Base-by-base conservation (phyloP, 2,888 invertebrate genomes). In the Silvanus unidentatus region DNA sequence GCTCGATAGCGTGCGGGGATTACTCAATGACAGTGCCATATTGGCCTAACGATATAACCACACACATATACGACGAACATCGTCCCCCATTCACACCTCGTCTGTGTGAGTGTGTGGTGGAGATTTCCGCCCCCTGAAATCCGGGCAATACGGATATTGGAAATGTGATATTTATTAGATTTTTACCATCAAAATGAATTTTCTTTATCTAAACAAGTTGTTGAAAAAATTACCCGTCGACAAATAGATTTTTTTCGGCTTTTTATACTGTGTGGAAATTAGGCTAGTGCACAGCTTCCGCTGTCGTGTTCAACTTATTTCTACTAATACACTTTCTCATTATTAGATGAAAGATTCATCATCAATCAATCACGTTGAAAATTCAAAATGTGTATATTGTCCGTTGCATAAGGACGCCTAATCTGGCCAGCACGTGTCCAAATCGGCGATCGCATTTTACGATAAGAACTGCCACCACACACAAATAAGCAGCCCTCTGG, bases 141-240 rank as follows among this genome's bases (percentile, higher is more conserved):
- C 48, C 54, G 50, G 57, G 49, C 57, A 55, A 54, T 55, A 56
- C 65, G 67, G 67, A 67, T 67, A 66, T 66, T 66, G 67, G 64
- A 65, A 66, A 66, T 65, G 59, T 53, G 66, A 66, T 68, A 66
- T 65, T 65, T 67, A 66, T 66, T 66, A 64, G 63, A 64, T 63
- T 64, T 64, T 64, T 64, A 64, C 61, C 59, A 59, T 58, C 57
- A 22, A 22, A 12, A 52, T 57, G 62, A 64, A 64, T 64, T 64
- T 63, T 62, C 64, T 63, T 42, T 4, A 9, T 37, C 47, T 37
- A 13, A 16, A 22, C 22, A 22, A 22, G n/a, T n/a, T n/a, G n/a
- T n/a, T n/a, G n/a, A n/a, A n/a, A n/a, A n/a, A n/a, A n/a, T n/a
- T n/a, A n/a, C n/a, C n/a, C n/a, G n/a, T n/a, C n/a, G n/a, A n/a